A percentile compares a stretch with the other conserved stretches of the same genome.
phyloP scores from a whole-genome alignment of 1,140 invertebrate genomes.

The honey bee (Apis mellifera) region Amel_HAv3.1 CM009931.2:5407001-5407500 shows the following conservation, averaged over 20 bases:
- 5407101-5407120: conserved; percentile 28
- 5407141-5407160: too few relatives aligned
- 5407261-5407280: too few relatives aligned
- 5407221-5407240: too few relatives aligned
- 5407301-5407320: too few relatives aligned
- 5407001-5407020: conserved; percentile 41
- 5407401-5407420: not conserved
- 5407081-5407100: conserved; percentile 31
- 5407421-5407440: not conserved
- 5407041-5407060: conserved; percentile 19
- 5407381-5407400: conserved; percentile 21
- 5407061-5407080: conserved; percentile 29
- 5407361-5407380: conserved; percentile 21
- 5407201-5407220: too few relatives aligned
- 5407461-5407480: conserved; percentile 38
- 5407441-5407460: conserved; percentile 40
- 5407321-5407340: not conserved
- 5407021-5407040: not conserved
- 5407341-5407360: not conserved
- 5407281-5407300: too few relatives aligned
- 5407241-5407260: too few relatives aligned
- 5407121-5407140: not conserved
- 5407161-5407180: not conserved
- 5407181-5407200: too few relatives aligned
- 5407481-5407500: conserved; percentile 32